Base-by-base conservation (phyloP, 2,113 vertebrate genomes). In the Scolopax mira region DNA sequence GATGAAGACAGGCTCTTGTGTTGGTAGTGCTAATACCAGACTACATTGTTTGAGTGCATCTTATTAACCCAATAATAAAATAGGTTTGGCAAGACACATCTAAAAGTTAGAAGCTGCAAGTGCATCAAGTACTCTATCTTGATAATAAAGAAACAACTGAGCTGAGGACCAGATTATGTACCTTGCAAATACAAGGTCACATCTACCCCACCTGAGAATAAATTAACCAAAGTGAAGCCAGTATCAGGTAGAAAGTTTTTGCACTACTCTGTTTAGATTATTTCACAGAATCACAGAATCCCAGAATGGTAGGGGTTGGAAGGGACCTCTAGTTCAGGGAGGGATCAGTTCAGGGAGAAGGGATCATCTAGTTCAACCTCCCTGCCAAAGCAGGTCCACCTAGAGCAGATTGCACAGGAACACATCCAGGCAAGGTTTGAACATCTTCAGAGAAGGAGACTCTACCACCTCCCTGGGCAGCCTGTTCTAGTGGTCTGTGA, bases 111-210 rank as follows among this genome's bases (percentile, higher is more conserved):
- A 85, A 82, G 71, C 19, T 61, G 18, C 48, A 74, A 78, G 15
- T 12, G 16, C 11, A 3, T 52, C 49, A 70, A 66, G 15, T 25
- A 8, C 15, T 69, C n/a, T 33, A 0, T 44, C 21, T 28, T 58
- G 48, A n/a, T 79, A 75, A 91, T 9, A 64, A 54, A 51, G 23
- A 60, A 88, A 74, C 48, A 67, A 71, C 9, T 58, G 67, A 93
- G 37, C 9, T 0, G 0, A 89, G 15, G 24, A 82, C 23, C 33
- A 39, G 21, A 44, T 24, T 51, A 69, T 6, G 13, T 41, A 33
- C 49, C 1, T 3, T 66, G 60, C 44, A 85, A 89, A 73, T 31
- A 31, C 41, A 94, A 83, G 22, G 42, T 72, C 24, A 31, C 28
- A 18, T 9, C 48, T 49, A 79, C 19, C 24, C 61, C 44, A 82